phyloP scores from a whole-genome alignment of 1,140 invertebrate genomes.

The Dufourea novaeangliae region DNA sequence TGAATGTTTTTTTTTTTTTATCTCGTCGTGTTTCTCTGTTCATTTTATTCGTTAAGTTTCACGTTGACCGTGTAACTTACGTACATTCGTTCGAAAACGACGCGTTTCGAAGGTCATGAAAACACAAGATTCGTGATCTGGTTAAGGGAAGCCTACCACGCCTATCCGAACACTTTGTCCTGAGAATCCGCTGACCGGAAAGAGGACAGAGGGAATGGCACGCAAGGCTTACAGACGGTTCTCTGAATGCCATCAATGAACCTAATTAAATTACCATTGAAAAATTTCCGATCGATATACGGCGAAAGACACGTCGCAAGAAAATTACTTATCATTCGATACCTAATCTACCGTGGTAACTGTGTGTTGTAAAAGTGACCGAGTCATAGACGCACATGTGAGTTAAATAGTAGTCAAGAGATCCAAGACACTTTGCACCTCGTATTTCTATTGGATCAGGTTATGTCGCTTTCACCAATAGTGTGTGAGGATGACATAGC shows the following conservation, averaged over 20 bases:
- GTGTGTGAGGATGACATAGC: too few relatives aligned
- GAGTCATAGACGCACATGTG: too few relatives aligned
- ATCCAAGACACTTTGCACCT: too few relatives aligned
- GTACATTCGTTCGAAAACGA: not conserved
- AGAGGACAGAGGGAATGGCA: slow-evolving; percentile 9
- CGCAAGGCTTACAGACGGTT: slow-evolving; percentile 8
- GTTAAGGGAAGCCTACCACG: slow-evolving; percentile 49
- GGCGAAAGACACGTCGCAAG: not conserved
- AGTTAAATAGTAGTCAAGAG: too few relatives aligned
- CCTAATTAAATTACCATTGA: slow-evolving; percentile 7
- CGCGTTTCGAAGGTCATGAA: slow-evolving; percentile 39
- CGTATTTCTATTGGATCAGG: too few relatives aligned
- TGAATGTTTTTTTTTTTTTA: too few relatives aligned
- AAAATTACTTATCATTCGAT: too few relatives aligned
- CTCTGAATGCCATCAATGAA: not conserved
- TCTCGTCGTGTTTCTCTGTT: not conserved
- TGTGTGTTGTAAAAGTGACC: too few relatives aligned
- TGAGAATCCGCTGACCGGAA: slow-evolving; percentile 30
- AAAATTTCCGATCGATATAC: slow-evolving; percentile 1
- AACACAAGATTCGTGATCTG: slow-evolving; percentile 42
- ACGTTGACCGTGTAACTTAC: not conserved
- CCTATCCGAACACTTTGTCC: slow-evolving; percentile 2
- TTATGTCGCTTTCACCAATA: too few relatives aligned
- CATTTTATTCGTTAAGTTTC: not conserved
- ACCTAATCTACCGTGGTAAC: too few relatives aligned